Conservation (phyloP, 2,113 vertebrate genomes). For the Desmodus rotundus region DNA sequence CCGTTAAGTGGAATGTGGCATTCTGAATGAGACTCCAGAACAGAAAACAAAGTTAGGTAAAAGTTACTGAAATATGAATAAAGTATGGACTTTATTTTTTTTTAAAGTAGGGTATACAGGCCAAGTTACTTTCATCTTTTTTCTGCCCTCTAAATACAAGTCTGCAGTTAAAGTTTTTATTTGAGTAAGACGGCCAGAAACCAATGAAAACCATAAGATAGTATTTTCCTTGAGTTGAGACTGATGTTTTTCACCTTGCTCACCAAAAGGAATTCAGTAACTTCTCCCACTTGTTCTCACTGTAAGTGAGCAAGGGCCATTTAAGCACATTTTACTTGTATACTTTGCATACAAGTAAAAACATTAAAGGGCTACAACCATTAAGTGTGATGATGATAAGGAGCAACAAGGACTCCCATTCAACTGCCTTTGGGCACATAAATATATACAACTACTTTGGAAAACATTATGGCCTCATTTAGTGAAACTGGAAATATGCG, state of each 20-base stretch:
- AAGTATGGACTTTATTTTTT: neutral
- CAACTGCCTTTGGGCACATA: no score
- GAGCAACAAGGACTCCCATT: no score
- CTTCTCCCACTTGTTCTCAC: neutral
- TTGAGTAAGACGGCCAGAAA: neutral
- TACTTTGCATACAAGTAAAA: no score
- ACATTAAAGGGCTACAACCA: no score
- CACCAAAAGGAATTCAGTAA: neutral
- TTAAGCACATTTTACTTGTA: no score
- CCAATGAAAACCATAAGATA: neutral
- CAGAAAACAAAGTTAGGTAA: neutral
- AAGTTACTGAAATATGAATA: neutral
- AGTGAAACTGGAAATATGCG: no score
- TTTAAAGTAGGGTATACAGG: neutral
- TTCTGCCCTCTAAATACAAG: neutral
- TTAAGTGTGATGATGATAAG: no score
- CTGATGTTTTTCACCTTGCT: neutral
- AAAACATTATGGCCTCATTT: no score
- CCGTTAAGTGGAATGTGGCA: neutral
- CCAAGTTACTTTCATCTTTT: neutral
- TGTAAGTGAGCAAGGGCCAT: neutral
- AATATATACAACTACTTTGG: no score
- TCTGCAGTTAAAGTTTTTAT: neutral
- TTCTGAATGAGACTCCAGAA: neutral
- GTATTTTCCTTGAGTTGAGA: neutral